Conservation (phyloP, 1,140 invertebrate species). For the Listronotus oregonensis region DNA sequence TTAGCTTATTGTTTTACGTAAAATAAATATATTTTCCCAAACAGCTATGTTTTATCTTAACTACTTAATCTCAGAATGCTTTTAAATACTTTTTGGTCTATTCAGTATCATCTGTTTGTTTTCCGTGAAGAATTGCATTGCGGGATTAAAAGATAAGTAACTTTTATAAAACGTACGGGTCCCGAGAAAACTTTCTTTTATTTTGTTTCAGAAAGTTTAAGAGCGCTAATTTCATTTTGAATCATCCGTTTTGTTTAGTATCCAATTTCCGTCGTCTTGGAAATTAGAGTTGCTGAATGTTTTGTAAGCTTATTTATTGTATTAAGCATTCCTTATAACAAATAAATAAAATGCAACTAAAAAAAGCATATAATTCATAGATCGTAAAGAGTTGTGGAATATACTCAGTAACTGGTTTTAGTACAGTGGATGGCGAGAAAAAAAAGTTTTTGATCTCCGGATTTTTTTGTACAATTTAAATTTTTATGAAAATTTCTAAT, state of each 20-base stretch:
- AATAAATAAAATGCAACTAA: too few species aligned
- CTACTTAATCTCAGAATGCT: slow-evolving; percentile 54
- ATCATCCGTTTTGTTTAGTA: slow-evolving; percentile 34
- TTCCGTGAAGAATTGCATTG: slow-evolving; percentile 41
- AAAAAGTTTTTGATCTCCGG: too few species aligned
- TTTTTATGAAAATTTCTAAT: too few species aligned
- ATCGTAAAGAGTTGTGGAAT: too few species aligned
- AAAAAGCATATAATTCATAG: too few species aligned
- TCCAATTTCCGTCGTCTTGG: slow-evolving; percentile 24
- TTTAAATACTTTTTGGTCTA: slow-evolving; percentile 55
- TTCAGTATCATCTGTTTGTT: slow-evolving; percentile 53
- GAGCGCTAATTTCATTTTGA: slow-evolving; percentile 36
- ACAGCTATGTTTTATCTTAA: slow-evolving; percentile 51
- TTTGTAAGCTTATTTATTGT: slow-evolving; percentile 2
- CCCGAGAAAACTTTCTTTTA: slow-evolving; percentile 36
- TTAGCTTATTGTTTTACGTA: slow-evolving; percentile 3
- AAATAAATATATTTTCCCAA: slow-evolving; percentile 4
- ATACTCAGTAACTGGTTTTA: too few species aligned
- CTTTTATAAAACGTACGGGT: slow-evolving; percentile 40
- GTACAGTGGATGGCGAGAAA: too few species aligned
- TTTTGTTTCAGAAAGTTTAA: slow-evolving; percentile 35
- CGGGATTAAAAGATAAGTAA: slow-evolving; percentile 48
- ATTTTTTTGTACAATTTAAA: too few species aligned
- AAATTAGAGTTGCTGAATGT: slow-evolving; percentile 24
- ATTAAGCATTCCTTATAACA: too few species aligned